phyloP scores from a whole-genome alignment of 2,113 vertebrate species.

The Limnothrissa miodon region DNA sequence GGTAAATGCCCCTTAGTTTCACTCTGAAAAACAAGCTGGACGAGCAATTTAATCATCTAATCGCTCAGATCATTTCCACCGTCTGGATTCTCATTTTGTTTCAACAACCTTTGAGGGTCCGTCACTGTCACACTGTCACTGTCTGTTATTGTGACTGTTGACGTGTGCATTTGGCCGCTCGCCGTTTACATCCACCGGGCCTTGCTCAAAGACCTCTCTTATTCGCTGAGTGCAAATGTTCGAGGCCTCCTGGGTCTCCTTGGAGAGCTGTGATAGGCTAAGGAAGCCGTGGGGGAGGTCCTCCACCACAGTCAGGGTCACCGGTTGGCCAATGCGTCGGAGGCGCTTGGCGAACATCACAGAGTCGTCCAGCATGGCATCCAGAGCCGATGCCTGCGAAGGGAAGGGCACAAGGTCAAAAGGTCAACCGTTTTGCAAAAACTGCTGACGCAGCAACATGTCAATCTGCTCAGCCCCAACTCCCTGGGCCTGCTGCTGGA shows the following conservation, averaged over 20 bases:
- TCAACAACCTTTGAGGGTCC: not conserved
- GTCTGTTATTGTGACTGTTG: not conserved
- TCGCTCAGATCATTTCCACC: not conserved
- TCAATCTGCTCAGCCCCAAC: not conserved
- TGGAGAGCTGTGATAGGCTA: slow-evolving; percentile 81
- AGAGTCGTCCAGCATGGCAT: slow-evolving; percentile 91
- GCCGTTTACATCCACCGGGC: not conserved
- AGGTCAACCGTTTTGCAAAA: not conserved
- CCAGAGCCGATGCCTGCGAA: slow-evolving; percentile 82
- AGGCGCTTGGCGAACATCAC: slow-evolving; percentile 88
- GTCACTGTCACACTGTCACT: not conserved
- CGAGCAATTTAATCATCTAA: not conserved
- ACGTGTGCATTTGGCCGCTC: slow-evolving; percentile 28
- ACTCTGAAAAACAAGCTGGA: not conserved
- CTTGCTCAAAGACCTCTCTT: slow-evolving; percentile 67
- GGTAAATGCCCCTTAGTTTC: not conserved
- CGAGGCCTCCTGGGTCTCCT: slow-evolving; percentile 79
- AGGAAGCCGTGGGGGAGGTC: slow-evolving; percentile 92
- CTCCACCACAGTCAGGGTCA: slow-evolving; percentile 82
- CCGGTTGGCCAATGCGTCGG: slow-evolving; percentile 70
- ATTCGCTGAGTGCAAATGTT: slow-evolving; percentile 78
- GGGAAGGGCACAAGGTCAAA: not conserved
- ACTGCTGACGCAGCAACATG: not conserved
- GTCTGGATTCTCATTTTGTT: not conserved
- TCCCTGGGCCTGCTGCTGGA: not conserved